These are phyloP conservation scores for Chionoecetes opilio DNA, from an alignment of 1,140 invertebrate species.

Conservation along the genomic window DNA sequence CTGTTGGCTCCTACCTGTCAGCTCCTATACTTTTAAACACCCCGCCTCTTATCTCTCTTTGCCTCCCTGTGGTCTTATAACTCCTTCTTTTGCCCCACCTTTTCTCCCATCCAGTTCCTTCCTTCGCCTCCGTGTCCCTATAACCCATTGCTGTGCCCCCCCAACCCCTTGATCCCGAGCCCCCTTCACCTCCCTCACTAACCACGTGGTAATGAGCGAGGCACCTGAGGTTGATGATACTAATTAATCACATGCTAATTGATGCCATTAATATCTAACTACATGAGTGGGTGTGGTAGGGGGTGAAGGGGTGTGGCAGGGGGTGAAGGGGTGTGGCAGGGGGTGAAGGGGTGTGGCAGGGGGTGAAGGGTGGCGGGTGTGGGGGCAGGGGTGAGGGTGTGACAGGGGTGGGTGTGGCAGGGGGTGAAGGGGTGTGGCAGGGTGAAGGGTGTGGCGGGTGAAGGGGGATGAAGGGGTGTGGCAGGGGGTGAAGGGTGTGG, in stretches of 20 bases:
- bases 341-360: background rate
- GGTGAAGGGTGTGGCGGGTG: too few relatives aligned
- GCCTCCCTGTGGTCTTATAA: background rate
- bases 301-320: conserved; percentile 21
- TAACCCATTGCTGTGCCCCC: background rate
- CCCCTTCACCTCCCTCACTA: background rate
- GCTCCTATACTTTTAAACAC: too few relatives aligned
- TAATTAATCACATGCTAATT: conserved; percentile 62
- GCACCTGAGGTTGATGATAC: conserved; percentile 56
- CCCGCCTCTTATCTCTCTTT: background rate
- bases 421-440: background rate
- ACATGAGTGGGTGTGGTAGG: background rate
- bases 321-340: background rate
- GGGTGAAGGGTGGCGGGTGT: background rate
- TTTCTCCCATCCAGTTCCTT: background rate
- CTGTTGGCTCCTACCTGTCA: background rate
- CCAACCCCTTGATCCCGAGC: background rate
- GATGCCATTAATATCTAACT: conserved; percentile 32
- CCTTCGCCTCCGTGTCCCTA: background rate
- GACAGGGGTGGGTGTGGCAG: background rate
- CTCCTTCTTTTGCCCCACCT: background rate
- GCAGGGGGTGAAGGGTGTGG: background rate
- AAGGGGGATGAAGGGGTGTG: background rate
- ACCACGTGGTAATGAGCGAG: conserved; percentile 40
- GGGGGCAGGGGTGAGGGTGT: background rate